Base-by-base conservation (phyloP, 2,888 invertebrate species). In the Aproaerema taeniolella region DNA sequence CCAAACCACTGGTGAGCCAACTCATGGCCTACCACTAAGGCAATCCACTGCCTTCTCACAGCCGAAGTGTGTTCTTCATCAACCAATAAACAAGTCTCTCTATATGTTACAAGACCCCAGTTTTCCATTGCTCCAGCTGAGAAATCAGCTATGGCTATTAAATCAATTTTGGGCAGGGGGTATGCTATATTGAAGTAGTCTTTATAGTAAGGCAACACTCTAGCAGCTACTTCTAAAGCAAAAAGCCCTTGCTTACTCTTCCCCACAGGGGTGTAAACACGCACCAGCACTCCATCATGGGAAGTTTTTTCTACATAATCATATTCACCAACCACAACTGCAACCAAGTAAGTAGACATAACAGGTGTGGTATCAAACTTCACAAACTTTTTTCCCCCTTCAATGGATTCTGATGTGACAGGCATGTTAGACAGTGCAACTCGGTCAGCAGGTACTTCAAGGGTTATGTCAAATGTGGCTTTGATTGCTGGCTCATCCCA, bases 1-100 rank as follows among this genome's bases (percentile, higher is more conserved):
- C 98, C 99, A 79, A 99, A 99, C 98, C 99, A 99, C 73, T 98
- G 97, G 76, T 98, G 98, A 2, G 97, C 97, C 35, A 99, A 83
- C 74, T 99, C 98, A 75, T 99, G 98, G 0, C 93, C 93, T 13
- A 95, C 93, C 0, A 96, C 95, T 12, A 97, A 76, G 0, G 97
- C 97, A 56, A 97, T 94, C 81, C 92, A 92, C 66, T 96, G 95
- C 54, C 94, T 92, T 36, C 92, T 89, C 41, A 91, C 91, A 2
- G 95, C 91, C 1, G 97, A 96, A 0, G 97, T 95, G 66, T 97
- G 95, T 56, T 93, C 89, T 1, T 95, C 93, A 81, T 99, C 98
- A 2, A 97, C 95, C 24, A 98, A 85, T 0, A 98, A 88, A 53
- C 95, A 95, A 3, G 95, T 94, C 73, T 99, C 98, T 46, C 98